Evolutionary conservation across 2,888 invertebrate genomes (phyloP), one percentile per base, ranked within the genome.

Genomic region (Trimorus sp.): DNA sequence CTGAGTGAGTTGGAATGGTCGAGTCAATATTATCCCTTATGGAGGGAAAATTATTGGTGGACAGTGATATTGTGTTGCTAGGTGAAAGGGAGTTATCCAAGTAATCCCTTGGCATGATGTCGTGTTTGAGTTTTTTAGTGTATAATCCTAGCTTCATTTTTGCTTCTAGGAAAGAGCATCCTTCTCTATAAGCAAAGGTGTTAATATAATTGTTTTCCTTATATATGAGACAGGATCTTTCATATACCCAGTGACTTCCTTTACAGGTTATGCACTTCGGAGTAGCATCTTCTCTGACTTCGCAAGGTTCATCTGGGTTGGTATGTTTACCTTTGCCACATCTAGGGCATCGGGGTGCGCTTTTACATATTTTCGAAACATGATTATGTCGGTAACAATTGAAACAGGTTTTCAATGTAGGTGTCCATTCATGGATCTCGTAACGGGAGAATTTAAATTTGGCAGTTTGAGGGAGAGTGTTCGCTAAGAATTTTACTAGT

Each of bases 351-450:
- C 54, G 11, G 26, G 54, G 26, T 1, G 26, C 1, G 38, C 58
- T 42, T 15, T 59, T 59, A 15, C 59, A 59, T 12, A n/a, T 8
- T 42, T 42, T 59, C 2, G 15, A 14, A 11, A 59, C 42, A 8
- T 59, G 40, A 36, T 59, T 59, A 42, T 59, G 16, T 40, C 59
- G 8, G 15, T 40, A 59, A n/a, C 59, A 59, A 8, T 59, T 40
- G 15, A 15, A 59, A 16, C 59, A 59, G 7, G 42, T 59, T 42
- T 59, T 59, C 7, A 59, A 9, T 14, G 15, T 8, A 7, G 16
- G 59, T 0, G 14, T 40, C 11, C 14, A 59, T 11, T 40, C 42
- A 26, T 15, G n/a, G 12, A 59, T 42, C 11, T n/a, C 15, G n/a
- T 59, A 59, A 15, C 40, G 14, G 2, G 12, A 3, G n/a, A 11